Percentiles rank a stretch among this genome's conserved stretches.
Conservation (phyloP, 1,140 invertebrate genomes). For the Acromyrmex echinatior region DNA sequence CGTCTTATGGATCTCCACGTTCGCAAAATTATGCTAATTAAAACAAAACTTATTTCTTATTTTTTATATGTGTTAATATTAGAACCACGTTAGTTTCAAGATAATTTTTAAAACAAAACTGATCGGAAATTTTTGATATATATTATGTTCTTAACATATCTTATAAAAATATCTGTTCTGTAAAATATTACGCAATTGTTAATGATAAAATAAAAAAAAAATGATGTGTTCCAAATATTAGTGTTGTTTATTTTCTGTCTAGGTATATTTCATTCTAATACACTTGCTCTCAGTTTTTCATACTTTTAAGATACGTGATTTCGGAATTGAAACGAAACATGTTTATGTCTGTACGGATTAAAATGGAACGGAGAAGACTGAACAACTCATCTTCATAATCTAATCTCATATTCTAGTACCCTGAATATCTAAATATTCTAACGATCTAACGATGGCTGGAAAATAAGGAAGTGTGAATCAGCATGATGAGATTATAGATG, state of each 20-base stretch:
- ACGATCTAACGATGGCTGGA: not conserved
- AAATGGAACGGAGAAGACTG: not conserved
- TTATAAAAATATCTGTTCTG: not conserved
- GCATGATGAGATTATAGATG: not conserved
- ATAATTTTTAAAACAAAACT: not conserved
- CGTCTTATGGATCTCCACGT: not conserved
- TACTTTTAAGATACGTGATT: not conserved
- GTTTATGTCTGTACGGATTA: not conserved
- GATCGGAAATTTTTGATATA: not conserved
- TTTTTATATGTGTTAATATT: too few relatives aligned
- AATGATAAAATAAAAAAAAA: not conserved
- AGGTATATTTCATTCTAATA: not conserved
- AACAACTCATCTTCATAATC: not conserved
- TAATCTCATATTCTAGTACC: slow-evolving; percentile 16
- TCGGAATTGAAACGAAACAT: not conserved
- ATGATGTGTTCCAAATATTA: not conserved
- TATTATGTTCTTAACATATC: not conserved
- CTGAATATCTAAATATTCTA: slow-evolving; percentile 32
- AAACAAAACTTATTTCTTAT: not conserved
- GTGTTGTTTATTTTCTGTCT: not conserved
- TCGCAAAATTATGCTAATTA: slow-evolving; percentile 31
- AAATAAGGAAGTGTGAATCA: slow-evolving; percentile 35
- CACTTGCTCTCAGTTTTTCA: not conserved
- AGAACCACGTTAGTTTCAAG: too few relatives aligned
- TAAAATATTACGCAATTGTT: slow-evolving; percentile 5